These are phyloP conservation scores for Bathynomus jamesi DNA, from an alignment of 1,140 invertebrate genomes.

Conservation along the genomic window DNA sequence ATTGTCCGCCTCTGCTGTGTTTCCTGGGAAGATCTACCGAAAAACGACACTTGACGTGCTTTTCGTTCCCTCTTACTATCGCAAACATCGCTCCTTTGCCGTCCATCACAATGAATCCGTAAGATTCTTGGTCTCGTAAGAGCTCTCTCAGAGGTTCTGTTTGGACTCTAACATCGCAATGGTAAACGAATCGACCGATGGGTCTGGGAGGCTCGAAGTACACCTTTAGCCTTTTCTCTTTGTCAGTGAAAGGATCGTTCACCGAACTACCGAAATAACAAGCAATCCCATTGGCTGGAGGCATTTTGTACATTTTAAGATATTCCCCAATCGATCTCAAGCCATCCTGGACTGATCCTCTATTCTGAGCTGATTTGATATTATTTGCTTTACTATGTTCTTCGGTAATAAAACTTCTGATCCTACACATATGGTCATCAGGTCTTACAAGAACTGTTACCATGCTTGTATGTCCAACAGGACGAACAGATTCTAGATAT, in stretches of 20 bases:
- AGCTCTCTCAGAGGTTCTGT: slow-evolving; percentile 1
- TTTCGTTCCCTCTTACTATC: slow-evolving; percentile 1
- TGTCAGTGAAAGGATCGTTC: not conserved
- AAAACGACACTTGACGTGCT: slow-evolving; percentile 3
- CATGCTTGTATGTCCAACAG: slow-evolving; percentile 4
- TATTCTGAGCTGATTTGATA: slow-evolving; percentile 12
- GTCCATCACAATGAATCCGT: slow-evolving; percentile 12
- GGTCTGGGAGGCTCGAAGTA: slow-evolving; percentile 14
- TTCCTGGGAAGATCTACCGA: slow-evolving; percentile 11
- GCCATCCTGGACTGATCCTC: slow-evolving; percentile 13
- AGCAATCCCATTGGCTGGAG: slow-evolving; percentile 9
- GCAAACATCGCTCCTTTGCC: slow-evolving; percentile 15
- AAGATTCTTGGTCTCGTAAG: not conserved
- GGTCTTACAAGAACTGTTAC: slow-evolving; percentile 13
- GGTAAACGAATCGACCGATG: slow-evolving; percentile 13
- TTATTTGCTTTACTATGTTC: slow-evolving; percentile 11
- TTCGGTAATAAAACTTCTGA: slow-evolving; percentile 6
- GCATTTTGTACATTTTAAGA: not conserved
- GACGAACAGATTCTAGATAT: slow-evolving; percentile 9
- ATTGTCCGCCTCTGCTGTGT: slow-evolving; percentile 11
- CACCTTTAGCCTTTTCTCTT: not conserved
- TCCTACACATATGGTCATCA: slow-evolving; percentile 11
- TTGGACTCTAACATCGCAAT: slow-evolving; percentile 7
- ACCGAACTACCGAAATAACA: slow-evolving; percentile 10
- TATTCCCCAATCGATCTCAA: slow-evolving; percentile 9